These are phyloP conservation scores for Allygus modestus DNA, from an alignment of 2,888 invertebrate genomes.

Conservation along the genomic window DNA sequence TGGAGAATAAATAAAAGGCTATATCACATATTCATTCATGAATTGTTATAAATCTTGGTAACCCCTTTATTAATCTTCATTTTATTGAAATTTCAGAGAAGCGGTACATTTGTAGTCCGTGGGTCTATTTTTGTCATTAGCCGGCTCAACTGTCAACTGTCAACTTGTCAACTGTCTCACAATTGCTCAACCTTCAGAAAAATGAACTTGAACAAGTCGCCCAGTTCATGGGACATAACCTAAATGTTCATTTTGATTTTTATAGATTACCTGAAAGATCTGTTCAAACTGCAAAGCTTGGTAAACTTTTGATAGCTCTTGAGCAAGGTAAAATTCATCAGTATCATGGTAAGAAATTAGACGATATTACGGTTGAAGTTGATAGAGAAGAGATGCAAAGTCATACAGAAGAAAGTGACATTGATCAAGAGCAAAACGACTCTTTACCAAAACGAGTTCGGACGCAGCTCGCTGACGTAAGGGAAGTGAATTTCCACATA, in stretches of 20 bases:
- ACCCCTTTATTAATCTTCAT: no score
- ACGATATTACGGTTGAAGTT: not conserved
- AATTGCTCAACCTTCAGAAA: not conserved
- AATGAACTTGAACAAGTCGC: not conserved
- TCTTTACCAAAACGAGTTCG: not conserved
- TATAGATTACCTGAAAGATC: not conserved
- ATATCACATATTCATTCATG: no score
- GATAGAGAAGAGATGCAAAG: not conserved
- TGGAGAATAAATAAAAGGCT: no score
- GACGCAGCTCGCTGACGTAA: no score
- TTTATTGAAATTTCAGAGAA: no score
- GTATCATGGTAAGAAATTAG: not conserved
- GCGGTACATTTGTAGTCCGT: no score
- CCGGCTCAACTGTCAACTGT: not conserved
- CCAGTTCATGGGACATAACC: not conserved
- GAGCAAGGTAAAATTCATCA: not conserved
- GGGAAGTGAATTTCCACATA: no score
- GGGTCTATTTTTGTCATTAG: no score
- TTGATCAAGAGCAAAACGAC: not conserved
- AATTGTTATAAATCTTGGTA: no score
- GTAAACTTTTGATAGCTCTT: not conserved
- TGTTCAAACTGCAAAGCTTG: not conserved
- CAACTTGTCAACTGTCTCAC: not conserved
- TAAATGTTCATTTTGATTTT: not conserved
- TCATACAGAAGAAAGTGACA: not conserved